These are phyloP conservation scores for Hemicrepidius hirtus DNA, from an alignment of 2,888 invertebrate species.

Conservation along the genomic window DNA sequence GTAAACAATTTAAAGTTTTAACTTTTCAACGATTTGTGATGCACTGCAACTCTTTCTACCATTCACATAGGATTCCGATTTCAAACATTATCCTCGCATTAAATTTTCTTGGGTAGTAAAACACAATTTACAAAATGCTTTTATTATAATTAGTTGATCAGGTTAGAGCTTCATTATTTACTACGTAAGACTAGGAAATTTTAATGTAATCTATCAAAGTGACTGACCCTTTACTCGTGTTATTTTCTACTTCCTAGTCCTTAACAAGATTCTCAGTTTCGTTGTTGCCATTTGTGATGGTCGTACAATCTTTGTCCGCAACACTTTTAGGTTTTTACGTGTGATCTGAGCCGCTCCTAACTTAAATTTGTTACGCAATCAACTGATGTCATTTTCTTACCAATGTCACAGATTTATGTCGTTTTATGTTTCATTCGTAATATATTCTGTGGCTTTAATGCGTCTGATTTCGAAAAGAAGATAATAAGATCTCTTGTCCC, in stretches of 20 bases:
- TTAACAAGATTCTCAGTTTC: constrained; percentile 20
- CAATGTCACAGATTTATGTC: constrained; percentile 28
- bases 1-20: constrained; percentile 27
- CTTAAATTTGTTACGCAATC: constrained; percentile 22
- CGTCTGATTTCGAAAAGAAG: constrained; percentile 2
- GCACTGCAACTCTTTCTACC: background rate
- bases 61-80: too few relatives aligned
- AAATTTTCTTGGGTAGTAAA: too few relatives aligned
- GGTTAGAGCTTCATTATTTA: background rate
- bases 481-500: constrained; percentile 7
- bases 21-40: constrained; percentile 10
- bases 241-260: constrained; percentile 21
- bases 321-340: constrained; percentile 7
- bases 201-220: constrained; percentile 12
- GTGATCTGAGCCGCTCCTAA: constrained; percentile 9
- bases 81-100: too few relatives aligned
- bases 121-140: too few relatives aligned
- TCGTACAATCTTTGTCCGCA: constrained; percentile 18
- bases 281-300: constrained; percentile 20
- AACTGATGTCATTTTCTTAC: constrained; percentile 29
- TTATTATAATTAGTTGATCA: too few relatives aligned
- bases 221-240: constrained; percentile 9
- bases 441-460: background rate
- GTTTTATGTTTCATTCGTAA: constrained; percentile 14
- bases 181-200: background rate